A percentile compares a stretch with the other conserved stretches of the same genome.
Conservation (phyloP, 2,888 invertebrate species). For the Sphaeridia pumilis region DNA sequence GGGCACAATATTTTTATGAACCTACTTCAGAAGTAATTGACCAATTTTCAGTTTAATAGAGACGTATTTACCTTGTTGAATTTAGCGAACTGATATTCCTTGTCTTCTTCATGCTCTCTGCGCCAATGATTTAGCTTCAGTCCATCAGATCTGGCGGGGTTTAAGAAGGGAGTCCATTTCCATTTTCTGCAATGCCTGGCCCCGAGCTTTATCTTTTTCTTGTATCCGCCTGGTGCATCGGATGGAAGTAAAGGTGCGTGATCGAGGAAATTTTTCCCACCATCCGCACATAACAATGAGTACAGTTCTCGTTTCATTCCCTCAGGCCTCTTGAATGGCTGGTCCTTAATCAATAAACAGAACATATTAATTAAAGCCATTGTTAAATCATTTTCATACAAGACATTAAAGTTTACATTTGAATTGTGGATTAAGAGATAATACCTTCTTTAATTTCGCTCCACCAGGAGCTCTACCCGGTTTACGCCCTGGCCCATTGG, state of each 20-base stretch:
- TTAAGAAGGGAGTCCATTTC: conserved; percentile 94
- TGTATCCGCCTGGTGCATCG: conserved; percentile 81
- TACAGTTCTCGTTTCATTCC: conserved; percentile 98
- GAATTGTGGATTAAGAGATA: too few species aligned
- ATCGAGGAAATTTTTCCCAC: conserved; percentile 42
- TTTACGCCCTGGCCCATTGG: conserved; percentile 5
- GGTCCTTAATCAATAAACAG: conserved; percentile 4
- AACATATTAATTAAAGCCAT: not conserved
- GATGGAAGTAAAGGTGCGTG: conserved; percentile 80
- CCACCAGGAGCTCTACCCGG: conserved; percentile 48
- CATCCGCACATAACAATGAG: conserved; percentile 70
- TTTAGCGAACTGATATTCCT: conserved; percentile 95
- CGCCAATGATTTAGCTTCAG: conserved; percentile 93
- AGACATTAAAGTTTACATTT: not conserved
- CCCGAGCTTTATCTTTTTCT: conserved; percentile 90
- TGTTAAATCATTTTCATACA: not conserved
- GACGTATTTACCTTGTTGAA: conserved; percentile 73
- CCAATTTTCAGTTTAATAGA: not conserved
- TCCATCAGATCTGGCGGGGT: conserved; percentile 85
- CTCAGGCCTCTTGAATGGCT: conserved; percentile 67
- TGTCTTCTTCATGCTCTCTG: conserved; percentile 72
- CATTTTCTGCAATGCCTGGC: conserved; percentile 90
- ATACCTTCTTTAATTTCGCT: conserved; percentile 67
- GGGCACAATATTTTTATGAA: too few species aligned
- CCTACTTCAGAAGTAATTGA: too few species aligned